Evolutionary conservation across 2,888 invertebrate genomes (phyloP).

Genomic region (Heliconius cydno): DNA sequence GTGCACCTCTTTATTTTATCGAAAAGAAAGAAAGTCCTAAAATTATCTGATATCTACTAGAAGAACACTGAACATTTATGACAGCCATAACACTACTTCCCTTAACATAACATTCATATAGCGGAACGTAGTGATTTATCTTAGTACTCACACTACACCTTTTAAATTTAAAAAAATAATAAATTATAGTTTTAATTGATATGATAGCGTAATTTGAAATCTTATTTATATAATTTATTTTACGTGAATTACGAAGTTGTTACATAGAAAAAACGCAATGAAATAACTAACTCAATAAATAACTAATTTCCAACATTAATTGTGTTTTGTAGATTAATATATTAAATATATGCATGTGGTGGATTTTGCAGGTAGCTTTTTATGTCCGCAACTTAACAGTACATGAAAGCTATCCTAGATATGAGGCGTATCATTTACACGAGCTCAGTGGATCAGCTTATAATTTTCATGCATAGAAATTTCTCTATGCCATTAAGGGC

Average conservation of each 20-base stretch:
- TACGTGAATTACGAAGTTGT: not conserved
- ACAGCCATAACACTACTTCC: no score
- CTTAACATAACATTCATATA: no score
- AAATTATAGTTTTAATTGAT: no score
- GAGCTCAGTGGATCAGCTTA: slow-evolving; percentile 2
- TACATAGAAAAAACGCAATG: not conserved
- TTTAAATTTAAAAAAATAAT: no score
- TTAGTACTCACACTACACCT: no score
- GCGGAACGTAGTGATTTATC: no score
- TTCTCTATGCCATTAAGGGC: slow-evolving; percentile 32
- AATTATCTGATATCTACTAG: no score
- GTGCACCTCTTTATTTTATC: no score
- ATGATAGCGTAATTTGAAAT: no score
- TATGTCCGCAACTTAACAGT: not conserved
- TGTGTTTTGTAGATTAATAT: not conserved
- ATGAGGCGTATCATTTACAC: slow-evolving; percentile 13
- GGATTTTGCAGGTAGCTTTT: not conserved
- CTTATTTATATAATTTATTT: not conserved
- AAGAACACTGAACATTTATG: no score
- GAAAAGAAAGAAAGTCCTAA: no score
- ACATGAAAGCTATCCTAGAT: slow-evolving; percentile 15
- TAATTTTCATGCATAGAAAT: slow-evolving; percentile 19
- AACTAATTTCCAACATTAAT: not conserved
- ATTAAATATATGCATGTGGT: not conserved
- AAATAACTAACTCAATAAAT: not conserved